Percentiles rank a stretch among this genome's conserved stretches.
Conservation (phyloP, 2,888 invertebrate species). For the Ennomos fuscantarius region DNA sequence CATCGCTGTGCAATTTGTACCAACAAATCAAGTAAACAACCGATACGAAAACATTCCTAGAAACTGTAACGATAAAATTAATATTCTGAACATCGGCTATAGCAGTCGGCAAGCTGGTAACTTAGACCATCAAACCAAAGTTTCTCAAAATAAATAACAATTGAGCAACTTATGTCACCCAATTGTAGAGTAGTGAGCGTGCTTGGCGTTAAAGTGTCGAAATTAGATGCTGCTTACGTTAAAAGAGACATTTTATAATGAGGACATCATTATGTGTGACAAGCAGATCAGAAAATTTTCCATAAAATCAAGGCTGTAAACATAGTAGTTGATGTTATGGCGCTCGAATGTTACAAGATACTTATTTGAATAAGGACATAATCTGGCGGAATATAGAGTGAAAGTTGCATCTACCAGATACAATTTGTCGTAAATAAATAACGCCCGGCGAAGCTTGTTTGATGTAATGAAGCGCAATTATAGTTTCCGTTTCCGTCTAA, state of each 20-base stretch:
- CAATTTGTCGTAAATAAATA: conserved; percentile 34
- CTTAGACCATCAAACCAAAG: conserved; percentile 53
- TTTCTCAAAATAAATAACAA: conserved; percentile 63
- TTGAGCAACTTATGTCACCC: conserved; percentile 68
- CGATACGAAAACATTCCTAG: conserved; percentile 30
- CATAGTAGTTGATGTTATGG: conserved; percentile 44
- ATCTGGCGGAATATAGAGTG: conserved; percentile 47
- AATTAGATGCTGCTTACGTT: conserved; percentile 46
- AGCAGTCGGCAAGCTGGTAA: conserved; percentile 37
- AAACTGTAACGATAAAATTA: conserved; percentile 24
- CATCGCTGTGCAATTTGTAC: conserved; percentile 36
- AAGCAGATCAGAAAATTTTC: conserved; percentile 30
- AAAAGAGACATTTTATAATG: conserved; percentile 23
- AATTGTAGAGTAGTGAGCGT: conserved; percentile 51
- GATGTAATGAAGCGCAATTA: conserved; percentile 35
- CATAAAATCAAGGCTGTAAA: conserved; percentile 42
- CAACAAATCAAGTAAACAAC: conserved; percentile 30
- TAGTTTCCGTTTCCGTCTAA: conserved; percentile 41
- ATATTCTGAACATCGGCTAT: conserved; percentile 28
- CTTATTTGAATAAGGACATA: conserved; percentile 50
- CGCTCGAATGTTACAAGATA: conserved; percentile 29
- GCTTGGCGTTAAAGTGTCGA: conserved; percentile 51
- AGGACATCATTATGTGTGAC: conserved; percentile 31
- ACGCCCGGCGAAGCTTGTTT: conserved; percentile 27
- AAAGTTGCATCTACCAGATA: conserved; percentile 47